Conservation (phyloP, 2,888 invertebrate genomes). For the Syrista parreyssii region DNA sequence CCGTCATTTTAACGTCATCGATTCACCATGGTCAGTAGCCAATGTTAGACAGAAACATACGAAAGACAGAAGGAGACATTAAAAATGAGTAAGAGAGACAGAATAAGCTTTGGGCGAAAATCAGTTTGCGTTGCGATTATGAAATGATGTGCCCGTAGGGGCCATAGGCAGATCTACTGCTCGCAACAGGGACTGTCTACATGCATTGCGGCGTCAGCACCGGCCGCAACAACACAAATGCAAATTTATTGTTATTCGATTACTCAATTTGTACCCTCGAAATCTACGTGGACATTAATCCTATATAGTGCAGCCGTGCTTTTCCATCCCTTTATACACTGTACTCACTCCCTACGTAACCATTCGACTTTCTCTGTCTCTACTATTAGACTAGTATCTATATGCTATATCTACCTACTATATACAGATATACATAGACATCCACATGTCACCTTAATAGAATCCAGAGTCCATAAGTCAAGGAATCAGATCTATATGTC, state of each 20-base stretch:
- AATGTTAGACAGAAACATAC: not conserved
- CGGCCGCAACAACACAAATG: conserved; percentile 60
- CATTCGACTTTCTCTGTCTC: not conserved
- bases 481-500: not conserved
- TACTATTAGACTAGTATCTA: not conserved
- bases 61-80: not conserved
- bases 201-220: conserved; percentile 55
- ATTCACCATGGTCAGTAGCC: not conserved
- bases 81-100: not conserved
- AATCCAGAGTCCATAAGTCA: not conserved
- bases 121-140: conserved; percentile 59
- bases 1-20: not conserved
- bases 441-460: not conserved
- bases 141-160: conserved; percentile 54
- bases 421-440: not conserved
- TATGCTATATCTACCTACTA: not conserved
- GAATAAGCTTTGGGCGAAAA: conserved; percentile 34
- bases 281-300: conserved; percentile 55
- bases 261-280: conserved; percentile 57
- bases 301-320: conserved; percentile 50
- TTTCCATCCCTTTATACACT: conserved; percentile 23
- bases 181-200: conserved; percentile 48
- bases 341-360: not conserved
- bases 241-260: conserved; percentile 65
- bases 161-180: conserved; percentile 34